Evolutionary conservation across 1,140 invertebrate species (phyloP), one percentile per base, ranked within the genome.

Genomic region (Coenobita brevimanus): DNA sequence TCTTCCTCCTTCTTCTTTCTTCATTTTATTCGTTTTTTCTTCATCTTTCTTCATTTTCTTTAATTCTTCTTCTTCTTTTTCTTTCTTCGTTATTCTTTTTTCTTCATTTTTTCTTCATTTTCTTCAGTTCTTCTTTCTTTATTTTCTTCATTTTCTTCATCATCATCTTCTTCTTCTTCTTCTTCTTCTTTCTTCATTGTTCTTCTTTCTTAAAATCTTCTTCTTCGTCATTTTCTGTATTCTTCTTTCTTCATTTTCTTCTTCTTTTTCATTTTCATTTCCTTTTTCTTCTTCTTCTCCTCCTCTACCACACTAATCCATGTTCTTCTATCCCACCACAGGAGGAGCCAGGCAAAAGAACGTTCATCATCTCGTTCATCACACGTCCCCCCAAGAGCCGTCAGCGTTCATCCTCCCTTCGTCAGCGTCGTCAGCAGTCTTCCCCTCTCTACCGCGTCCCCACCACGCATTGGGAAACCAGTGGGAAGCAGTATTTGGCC

Each of bases 321-420:
- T n/a, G 0, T 6, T 36, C 73, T 8, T 76, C 36, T 24, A 8
- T 24, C 38, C 36, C n/a, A 15, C 54, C 33, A 2, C 64, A 82
- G 80, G 64, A 71, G 64, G 80, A 82, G 24, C 38, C 33, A 71
- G 80, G 80, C 1, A 43, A 33, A 8, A 10, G 80, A 13, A 30
- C 17, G 17, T 82, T 43, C 24, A 13, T 46, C n/a, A 50, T 82
- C n/a, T 43, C 62, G 13, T 82, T 82, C 80, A 71, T 82, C n/a
- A 46, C 62, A 30, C 64, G 24, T 13, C 36, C 60, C 46, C 46
- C 46, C 46, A 50, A 50, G 46, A 17, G 6, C 46, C 46, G 46
- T 17, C 46, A 50, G 17, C 46, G 17, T 17, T 6, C 6, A 6
- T 6, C 6, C 46, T 17, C 46, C 46, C 6, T 50, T 17, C 46